phyloP scores from a whole-genome alignment of 2,113 vertebrate species.

The Thinocorus orbignyianus region DNA sequence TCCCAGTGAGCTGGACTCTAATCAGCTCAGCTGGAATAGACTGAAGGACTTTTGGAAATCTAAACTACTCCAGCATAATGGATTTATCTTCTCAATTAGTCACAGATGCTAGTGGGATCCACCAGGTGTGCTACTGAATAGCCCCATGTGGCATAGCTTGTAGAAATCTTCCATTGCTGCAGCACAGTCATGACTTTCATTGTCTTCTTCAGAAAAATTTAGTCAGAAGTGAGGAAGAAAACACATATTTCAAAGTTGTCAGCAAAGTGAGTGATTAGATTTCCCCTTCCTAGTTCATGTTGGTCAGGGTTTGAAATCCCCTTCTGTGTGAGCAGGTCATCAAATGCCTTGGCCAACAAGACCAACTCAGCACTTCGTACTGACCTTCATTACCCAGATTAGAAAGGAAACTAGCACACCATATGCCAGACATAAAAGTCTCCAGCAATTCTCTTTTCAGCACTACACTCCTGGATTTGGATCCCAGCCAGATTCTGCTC shows the following conservation, averaged over 20 bases:
- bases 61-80: slow-evolving; percentile 53
- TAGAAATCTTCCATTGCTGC: not conserved
- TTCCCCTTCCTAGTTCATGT: not conserved
- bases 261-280: not conserved
- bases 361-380: slow-evolving; percentile 33
- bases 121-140: slow-evolving; percentile 29
- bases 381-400: slow-evolving; percentile 56
- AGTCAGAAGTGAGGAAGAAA: not conserved
- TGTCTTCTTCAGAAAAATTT: not conserved
- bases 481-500: slow-evolving; percentile 54
- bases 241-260: not conserved
- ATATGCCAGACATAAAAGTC: slow-evolving; percentile 59
- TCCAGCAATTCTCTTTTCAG: slow-evolving; percentile 53
- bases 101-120: slow-evolving; percentile 49
- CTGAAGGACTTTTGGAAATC: slow-evolving; percentile 56
- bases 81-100: slow-evolving; percentile 65
- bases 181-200: not conserved
- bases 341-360: slow-evolving; percentile 37
- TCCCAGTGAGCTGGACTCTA: slow-evolving; percentile 67
- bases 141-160: not conserved
- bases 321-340: not conserved
- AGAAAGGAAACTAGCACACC: slow-evolving; percentile 51
- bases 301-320: not conserved
- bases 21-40: slow-evolving; percentile 62
- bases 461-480: slow-evolving; percentile 52